A percentile compares a stretch with the other conserved stretches of the same genome.
phyloP scores from a whole-genome alignment of 2,888 invertebrate species.

The Hyposoter dolosus region DNA sequence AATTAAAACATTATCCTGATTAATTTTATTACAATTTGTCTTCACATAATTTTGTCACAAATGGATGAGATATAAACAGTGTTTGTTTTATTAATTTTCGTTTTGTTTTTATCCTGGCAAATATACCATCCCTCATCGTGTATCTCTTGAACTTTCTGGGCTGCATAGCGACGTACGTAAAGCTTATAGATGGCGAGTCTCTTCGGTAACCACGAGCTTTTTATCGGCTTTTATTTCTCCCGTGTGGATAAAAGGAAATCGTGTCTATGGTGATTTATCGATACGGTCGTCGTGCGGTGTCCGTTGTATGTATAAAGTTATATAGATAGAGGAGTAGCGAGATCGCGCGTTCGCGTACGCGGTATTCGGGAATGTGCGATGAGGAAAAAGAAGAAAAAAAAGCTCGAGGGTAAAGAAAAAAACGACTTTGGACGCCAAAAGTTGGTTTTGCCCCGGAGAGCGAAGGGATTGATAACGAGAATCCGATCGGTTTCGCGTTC shows the following conservation, averaged over 20 bases:
- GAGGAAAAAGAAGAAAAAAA: conserved; percentile 35
- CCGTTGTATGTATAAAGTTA: conserved; percentile 2
- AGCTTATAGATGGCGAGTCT: conserved; percentile 34
- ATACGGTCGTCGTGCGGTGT: conserved; percentile 46
- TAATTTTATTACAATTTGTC: not conserved
- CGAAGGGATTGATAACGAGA: conserved; percentile 69
- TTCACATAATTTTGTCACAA: not conserved
- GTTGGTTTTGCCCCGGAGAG: conserved; percentile 60
- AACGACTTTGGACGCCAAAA: conserved; percentile 61
- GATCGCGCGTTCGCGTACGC: conserved; percentile 34
- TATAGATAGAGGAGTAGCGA: conserved; percentile 21
- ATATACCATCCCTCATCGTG: not conserved
- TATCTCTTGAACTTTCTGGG: conserved; percentile 8
- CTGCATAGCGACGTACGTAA: conserved; percentile 12
- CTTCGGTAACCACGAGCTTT: conserved; percentile 65
- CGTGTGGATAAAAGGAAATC: conserved; percentile 64
- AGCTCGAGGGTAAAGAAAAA: conserved; percentile 44
- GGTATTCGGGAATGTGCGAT: conserved; percentile 50
- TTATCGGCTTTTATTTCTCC: conserved; percentile 67
- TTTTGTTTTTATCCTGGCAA: not conserved
- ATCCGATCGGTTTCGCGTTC: conserved; percentile 69
- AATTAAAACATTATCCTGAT: not conserved
- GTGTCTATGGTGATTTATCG: conserved; percentile 69
- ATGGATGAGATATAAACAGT: too few species aligned
- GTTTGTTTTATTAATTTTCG: too few species aligned